A percentile compares a stretch with the other conserved stretches of the same genome.
Evolutionary conservation across 2,888 invertebrate genomes (phyloP).

Genomic region (Drosophila algonquin): DNA sequence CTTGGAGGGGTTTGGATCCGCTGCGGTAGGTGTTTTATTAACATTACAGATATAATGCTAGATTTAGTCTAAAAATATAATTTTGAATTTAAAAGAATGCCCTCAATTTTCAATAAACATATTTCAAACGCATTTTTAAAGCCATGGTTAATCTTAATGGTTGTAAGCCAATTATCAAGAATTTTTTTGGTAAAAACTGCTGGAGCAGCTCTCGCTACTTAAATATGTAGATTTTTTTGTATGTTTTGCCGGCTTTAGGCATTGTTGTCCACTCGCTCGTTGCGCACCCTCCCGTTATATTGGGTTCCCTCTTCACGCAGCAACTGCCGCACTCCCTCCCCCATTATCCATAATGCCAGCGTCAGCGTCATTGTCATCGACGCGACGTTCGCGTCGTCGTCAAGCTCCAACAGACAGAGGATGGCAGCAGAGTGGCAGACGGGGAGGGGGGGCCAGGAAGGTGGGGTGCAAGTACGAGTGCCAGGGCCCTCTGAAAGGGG

Average conservation of each 20-base stretch:
- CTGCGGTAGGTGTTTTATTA: too few species aligned
- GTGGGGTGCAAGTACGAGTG: conserved; percentile 3
- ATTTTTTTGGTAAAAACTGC: neutral
- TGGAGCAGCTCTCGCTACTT: conserved; percentile 29
- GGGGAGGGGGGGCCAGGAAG: neutral
- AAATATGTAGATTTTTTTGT: conserved; percentile 29
- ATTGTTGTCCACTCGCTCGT: conserved; percentile 40
- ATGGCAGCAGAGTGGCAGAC: conserved; percentile 27
- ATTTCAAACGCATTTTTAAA: too few species aligned
- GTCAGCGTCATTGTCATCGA: conserved; percentile 50
- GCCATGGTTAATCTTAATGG: too few species aligned
- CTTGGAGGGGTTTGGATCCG: too few species aligned
- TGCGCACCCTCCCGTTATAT: conserved; percentile 13
- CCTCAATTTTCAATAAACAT: too few species aligned
- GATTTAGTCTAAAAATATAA: too few species aligned
- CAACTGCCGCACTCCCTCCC: conserved; percentile 13
- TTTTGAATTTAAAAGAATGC: too few species aligned
- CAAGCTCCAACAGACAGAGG: conserved; percentile 72
- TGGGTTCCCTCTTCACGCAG: conserved; percentile 2
- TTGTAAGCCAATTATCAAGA: too few species aligned
- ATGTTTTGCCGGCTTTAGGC: conserved; percentile 58
- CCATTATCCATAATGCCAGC: conserved; percentile 44
- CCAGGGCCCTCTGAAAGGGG: conserved; percentile 37
- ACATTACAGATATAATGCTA: too few species aligned
- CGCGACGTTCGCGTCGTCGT: conserved; percentile 49